phyloP scores from a whole-genome alignment of 1,140 invertebrate genomes.

The Eupristina koningsbergeri region DNA sequence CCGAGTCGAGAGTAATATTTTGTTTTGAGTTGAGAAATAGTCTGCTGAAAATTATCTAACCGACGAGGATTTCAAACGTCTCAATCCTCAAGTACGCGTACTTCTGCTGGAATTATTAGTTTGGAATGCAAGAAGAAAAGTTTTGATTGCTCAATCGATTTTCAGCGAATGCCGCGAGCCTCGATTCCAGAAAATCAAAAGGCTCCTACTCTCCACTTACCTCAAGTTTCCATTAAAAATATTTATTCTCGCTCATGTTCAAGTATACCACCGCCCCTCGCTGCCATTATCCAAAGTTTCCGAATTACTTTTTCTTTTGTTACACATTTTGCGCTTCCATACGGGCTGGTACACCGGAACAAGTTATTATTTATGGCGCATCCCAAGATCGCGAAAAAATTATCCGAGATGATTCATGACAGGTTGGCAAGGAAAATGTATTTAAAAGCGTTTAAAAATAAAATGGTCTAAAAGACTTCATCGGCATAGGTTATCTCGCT shows the following conservation, averaged over 20 bases:
- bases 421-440: background rate
- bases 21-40: background rate
- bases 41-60: background rate
- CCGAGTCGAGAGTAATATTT: background rate
- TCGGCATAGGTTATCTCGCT: background rate
- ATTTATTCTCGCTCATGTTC: background rate
- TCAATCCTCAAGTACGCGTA: background rate
- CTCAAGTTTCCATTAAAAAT: background rate
- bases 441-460: slow-evolving; percentile 5
- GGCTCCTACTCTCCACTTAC: background rate
- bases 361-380: background rate
- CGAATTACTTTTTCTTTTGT: background rate
- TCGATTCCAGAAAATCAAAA: background rate
- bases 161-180: background rate
- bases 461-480: background rate
- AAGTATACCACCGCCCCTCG: background rate
- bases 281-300: background rate
- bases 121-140: background rate
- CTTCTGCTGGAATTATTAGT: background rate
- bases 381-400: background rate
- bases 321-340: background rate
- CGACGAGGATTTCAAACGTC: background rate
- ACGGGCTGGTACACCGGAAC: background rate
- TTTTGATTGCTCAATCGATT: slow-evolving; percentile 5
- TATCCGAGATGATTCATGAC: background rate